These are phyloP conservation scores for Zhengitettix transpicula DNA, from an alignment of 2,888 invertebrate species.

Conservation along the genomic window DNA sequence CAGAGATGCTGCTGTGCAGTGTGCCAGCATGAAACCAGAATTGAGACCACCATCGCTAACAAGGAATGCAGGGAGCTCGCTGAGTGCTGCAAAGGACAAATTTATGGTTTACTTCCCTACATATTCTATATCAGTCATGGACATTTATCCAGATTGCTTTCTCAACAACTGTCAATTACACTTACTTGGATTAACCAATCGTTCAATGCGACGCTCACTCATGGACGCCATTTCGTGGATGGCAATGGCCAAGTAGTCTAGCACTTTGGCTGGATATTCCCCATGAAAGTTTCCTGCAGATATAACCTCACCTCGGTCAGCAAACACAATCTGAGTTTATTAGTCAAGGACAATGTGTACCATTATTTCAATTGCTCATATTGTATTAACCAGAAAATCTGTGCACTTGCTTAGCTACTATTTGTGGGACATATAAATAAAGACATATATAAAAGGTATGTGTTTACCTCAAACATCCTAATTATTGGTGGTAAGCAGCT, in stretches of 20 bases:
- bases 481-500: too few species aligned
- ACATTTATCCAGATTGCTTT: too few species aligned
- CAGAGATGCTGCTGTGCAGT: slow-evolving; percentile 47
- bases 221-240: slow-evolving; percentile 47
- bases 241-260: slow-evolving; percentile 46
- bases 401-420: too few species aligned
- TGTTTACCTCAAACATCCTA: too few species aligned
- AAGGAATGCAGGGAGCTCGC: slow-evolving; percentile 46
- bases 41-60: slow-evolving; percentile 48
- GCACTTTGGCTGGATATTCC: slow-evolving; percentile 47
- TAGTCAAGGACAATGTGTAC: slow-evolving; percentile 1
- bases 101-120: too few species aligned
- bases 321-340: slow-evolving; percentile 29
- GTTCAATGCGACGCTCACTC: slow-evolving; percentile 44
- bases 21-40: slow-evolving; percentile 51
- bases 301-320: slow-evolving; percentile 39
- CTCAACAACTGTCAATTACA: too few species aligned
- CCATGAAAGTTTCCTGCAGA: slow-evolving; percentile 54
- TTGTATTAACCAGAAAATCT: too few species aligned
- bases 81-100: slow-evolving; percentile 22
- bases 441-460: too few species aligned
- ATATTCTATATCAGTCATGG: too few species aligned
- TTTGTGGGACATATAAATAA: too few species aligned
- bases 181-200: slow-evolving; percentile 42
- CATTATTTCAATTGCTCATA: neutral